Evolutionary conservation across 1,140 invertebrate genomes (phyloP), one percentile per base, ranked within the genome.

Genomic region (Neuroterus valhalla): DNA sequence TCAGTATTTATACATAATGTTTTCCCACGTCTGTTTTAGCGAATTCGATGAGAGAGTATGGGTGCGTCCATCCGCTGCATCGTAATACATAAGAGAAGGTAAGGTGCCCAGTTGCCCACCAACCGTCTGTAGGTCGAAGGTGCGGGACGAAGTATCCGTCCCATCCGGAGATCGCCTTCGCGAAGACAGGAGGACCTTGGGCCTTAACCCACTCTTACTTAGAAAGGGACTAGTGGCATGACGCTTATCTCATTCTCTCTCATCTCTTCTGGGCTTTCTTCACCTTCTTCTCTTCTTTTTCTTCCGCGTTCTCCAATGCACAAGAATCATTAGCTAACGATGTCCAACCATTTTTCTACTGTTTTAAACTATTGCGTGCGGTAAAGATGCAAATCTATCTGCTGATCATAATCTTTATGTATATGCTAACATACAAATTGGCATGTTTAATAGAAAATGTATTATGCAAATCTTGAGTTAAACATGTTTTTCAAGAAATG

Each of bases 121-220:
- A 75, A 70, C 46, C 76, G 80, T 86, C 83, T 88, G 84, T 88
- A 89, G 87, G 87, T 89, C 87, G 86, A 69, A 83, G 83, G 78
- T 78, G 79, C 81, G 83, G 81, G 83, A 82, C 78, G 77, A 71
- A 77, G 81, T 83, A 84, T 86, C 72, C 81, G 82, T 86, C 79
- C 82, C 80, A 82, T 83, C 86, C 81, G 75, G 80, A 81, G 80
- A 86, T 86, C 80, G 82, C 79, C 84, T 84, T 80, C 78, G 82
- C 81, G 75, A 82, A 85, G 83, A 84, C 84, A 75, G 74, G 74
- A 87, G 88, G 86, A 89, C 87, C 87, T 88, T 89, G 87, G 85
- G 87, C 86, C 87, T 89, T 89, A 89, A 89, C 87, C 87, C 85
- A 88, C 84, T 89, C 85, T 89, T 87, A 84, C 81, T 86, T 83